Evolutionary conservation across 2,888 invertebrate genomes (phyloP), one percentile per base, ranked within the genome.

Genomic region (Microchrysa polita): DNA sequence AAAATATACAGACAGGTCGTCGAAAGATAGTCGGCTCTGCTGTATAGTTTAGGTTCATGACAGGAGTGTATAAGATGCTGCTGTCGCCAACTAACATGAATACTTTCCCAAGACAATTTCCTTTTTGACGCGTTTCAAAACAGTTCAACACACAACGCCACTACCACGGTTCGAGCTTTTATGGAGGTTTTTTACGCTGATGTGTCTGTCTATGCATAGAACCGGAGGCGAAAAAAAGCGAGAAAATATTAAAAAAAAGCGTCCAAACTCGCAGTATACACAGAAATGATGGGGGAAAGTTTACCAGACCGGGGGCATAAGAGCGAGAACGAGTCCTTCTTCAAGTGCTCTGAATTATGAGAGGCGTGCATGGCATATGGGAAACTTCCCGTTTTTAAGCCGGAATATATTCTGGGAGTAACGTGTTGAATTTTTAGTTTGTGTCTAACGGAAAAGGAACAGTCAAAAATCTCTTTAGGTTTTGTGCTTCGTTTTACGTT

Each of bases 41-140:
- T n/a, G n/a, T n/a, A n/a, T n/a, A n/a, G n/a, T n/a, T n/a, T n/a
- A n/a, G n/a, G 69, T 69, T 69, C 69, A 69, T 69, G 69, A 69
- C 69, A 69, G 69, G 69, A 69, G 69, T 69, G 57, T 57, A 69
- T 69, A 69, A 69, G 69, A 69, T 55, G 69, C 55, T 55, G 69
- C 55, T 69, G 69, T 69, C 57, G 40, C 40, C 55, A 57, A 69
- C 69, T 69, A 52, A 52, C 42, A 69, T 57, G 69, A 69, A 69
- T 69, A 57, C 69, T 55, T 69, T 69, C 57, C 16, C n/a, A 42
- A 57, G 52, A 57, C 69, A 69, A 69, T 69, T 69, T 69, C 69
- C 69, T 34, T 20, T 57, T 69, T 69, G 69, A 40, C 69, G 69
- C 55, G 69, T 42, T n/a, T 69, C 67, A 27, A 53, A 67, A 67